Evolutionary conservation across 2,797 vertebrate genomes (phyloP), one percentile per base, ranked within the genome.

Genomic region (Spinus olivaceus): DNA sequence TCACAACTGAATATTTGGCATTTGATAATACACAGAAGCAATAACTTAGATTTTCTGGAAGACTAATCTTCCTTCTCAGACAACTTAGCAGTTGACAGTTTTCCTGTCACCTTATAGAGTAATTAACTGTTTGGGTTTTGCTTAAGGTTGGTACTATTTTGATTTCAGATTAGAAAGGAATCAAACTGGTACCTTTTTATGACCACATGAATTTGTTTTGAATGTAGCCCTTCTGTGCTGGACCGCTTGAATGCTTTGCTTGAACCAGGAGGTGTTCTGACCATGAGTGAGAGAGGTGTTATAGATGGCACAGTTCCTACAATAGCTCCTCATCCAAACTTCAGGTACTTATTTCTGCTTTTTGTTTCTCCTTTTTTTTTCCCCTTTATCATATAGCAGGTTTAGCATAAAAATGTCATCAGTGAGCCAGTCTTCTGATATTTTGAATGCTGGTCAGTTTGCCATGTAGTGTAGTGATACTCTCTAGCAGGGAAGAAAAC

Each of bases 201-300:
- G 91, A 96, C 73, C 22, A 30, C 46, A 18, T 37, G 9, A 2
- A 37, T 53, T 91, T 95, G 39, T 94, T 47, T 96, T 71, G 15
- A 91, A n/a, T 94, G 15, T 12, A 99, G 99, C 94, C 98, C 99
- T 9, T 99, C 99, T 35, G 99, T 99, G 67, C 96, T 99, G 97
- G 99, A 99, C 97, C 99, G 99, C 32, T 98, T 99, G 92, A 99
- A 99, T 65, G 99, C 99, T 78, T 97, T 99, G 57, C 98, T 99
- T 85, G 99, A 99, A 85, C 99, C 99, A 22, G 98, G 98, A 30
- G 99, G 99, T 9, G 98, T 98, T 49, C 98, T 99, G 79, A 98
- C 98, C 47, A 97, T 99, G 96, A 99, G 98, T 60, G 99, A 99
- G 96, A 98, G 99, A 30, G 99, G 99, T 18, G 98, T 99, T 86